These are phyloP conservation scores for Rosalia funebris DNA, from an alignment of 2,888 invertebrate species.

Conservation along the genomic window DNA sequence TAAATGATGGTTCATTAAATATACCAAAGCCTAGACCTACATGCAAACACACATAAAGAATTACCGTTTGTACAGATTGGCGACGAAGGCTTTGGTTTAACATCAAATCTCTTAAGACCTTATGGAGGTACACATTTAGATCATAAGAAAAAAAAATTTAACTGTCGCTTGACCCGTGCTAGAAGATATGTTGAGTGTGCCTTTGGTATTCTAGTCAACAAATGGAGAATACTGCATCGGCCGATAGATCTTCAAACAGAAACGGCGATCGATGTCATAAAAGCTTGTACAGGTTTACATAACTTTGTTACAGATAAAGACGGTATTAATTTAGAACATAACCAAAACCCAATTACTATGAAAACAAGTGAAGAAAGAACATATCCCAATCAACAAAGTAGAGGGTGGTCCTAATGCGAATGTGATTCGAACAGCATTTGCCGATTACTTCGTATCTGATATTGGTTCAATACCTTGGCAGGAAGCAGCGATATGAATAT, in stretches of 20 bases:
- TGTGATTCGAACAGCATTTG: constrained; percentile 1
- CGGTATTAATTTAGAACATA: constrained; percentile 18
- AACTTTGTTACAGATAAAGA: constrained; percentile 30
- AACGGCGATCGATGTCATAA: constrained; percentile 21
- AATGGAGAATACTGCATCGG: constrained; percentile 10
- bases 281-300: constrained; percentile 25
- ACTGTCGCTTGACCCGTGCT: not conserved
- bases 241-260: constrained; percentile 4
- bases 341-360: not conserved
- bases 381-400: not conserved
- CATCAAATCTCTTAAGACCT: constrained; percentile 17
- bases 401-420: not conserved
- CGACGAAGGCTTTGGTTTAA: constrained; percentile 21
- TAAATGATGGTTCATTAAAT: constrained; percentile 6
- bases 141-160: constrained; percentile 1
- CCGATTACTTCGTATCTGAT: not conserved
- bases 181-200: constrained; percentile 2
- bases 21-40: constrained; percentile 18
- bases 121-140: constrained; percentile 7
- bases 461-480: not conserved
- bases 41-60: constrained; percentile 7
- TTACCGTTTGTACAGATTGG: constrained; percentile 23
- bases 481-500: not conserved
- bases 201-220: constrained; percentile 8
- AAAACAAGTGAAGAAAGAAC: not conserved